Base-by-base conservation (phyloP, 2,113 vertebrate species). In the Noctilio leporinus region DNA sequence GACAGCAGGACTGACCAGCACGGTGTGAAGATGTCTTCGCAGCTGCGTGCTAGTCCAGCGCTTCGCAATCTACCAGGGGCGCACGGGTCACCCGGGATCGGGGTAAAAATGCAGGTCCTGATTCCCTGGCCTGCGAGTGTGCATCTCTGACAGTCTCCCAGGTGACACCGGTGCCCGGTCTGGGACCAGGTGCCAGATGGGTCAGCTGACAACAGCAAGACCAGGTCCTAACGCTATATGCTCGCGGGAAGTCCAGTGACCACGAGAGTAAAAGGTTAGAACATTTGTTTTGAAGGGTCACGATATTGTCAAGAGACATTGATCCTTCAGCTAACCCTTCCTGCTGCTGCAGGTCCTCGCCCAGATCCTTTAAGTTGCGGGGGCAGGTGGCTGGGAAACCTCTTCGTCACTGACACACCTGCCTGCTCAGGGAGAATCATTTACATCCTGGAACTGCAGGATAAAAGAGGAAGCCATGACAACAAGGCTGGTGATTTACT, bases 381-480 rank as follows among this genome's bases (percentile, higher is more conserved):
- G n/a, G 30, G 10, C 40, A 91, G 33, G 43, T 0, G 12, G 26
- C 28, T 30, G 45, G 85, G 69, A 81, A 86, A 67, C 24, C 5
- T 93, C 82, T 19, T 51, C 0, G 2, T 51, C 4, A 76, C 19
- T 1, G 0, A 75, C 26, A 64, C 75, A 81, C 64, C 65, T 40
- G 22, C 62, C 2, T 3, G 16, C 65, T 49, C 33, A 5, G 43
- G 55, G 45, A 78, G 9, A 73, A 73, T 24, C 86, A 70, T 69
- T 45, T 45, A n/a, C 67, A 89, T 80, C 96, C 96, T 93, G 75
- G 40, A 92, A 93, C 89, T 80, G 90, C 0, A 85, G 84, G 77
- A 93, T 82, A 35, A 92, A 89, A 69, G 78, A 96, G 91, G 92
- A 94, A 92, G 94, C 85, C 93, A 82, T 95, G 94, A 95, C 96